Evolutionary conservation across 2,888 invertebrate species (phyloP).

Genomic region (Tetragnatha montana): DNA sequence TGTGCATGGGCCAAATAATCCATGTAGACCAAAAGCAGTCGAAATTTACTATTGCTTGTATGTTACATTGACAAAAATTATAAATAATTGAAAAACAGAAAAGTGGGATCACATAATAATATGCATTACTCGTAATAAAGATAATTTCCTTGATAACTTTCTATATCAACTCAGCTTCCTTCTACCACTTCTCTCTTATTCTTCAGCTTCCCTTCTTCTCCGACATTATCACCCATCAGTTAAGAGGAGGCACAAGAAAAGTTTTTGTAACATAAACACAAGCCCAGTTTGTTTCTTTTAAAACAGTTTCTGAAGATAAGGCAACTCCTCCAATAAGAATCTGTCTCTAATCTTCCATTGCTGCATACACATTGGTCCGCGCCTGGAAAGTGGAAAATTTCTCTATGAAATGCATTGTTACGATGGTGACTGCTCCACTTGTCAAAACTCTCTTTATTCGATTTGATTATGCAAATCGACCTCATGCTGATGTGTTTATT

Average conservation of each 20-base stretch:
- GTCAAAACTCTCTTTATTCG: neutral
- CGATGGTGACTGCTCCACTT: neutral
- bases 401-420: neutral
- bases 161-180: neutral
- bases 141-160: neutral
- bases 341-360: neutral
- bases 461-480: neutral
- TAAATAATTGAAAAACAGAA: no score
- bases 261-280: conserved; percentile 30
- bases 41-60: no score
- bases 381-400: neutral
- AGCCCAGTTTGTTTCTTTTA: conserved; percentile 24
- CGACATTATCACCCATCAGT: neutral
- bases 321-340: conserved; percentile 31
- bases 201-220: neutral
- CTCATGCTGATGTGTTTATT: no score
- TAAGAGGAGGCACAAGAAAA: neutral
- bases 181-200: neutral
- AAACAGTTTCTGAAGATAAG: conserved; percentile 31
- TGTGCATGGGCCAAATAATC: no score
- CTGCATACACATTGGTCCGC: neutral
- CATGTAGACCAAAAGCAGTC: no score
- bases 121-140: neutral
- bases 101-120: neutral
- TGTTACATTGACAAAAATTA: no score